Evolutionary conservation across 2,113 vertebrate genomes (phyloP), one percentile per base, ranked within the genome.

Genomic region (Neotoma lepida): DNA sequence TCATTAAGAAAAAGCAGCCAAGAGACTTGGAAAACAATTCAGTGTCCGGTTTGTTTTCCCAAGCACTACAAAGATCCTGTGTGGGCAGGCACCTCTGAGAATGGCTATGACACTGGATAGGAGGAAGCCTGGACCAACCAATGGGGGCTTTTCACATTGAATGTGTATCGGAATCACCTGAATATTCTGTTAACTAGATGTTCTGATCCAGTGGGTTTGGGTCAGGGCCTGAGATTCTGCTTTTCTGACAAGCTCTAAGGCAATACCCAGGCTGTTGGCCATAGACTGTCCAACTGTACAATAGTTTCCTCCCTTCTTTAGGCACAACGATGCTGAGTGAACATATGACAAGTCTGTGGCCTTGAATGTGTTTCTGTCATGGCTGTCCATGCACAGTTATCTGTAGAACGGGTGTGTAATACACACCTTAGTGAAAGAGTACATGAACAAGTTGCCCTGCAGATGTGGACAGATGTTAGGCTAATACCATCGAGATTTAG

Each of bases 1-100:
- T 84, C 89, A 76, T 46, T 58, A 89, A 91, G 90, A 39, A 61
- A 91, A 92, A 56, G n/a, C n/a, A 93, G 89, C 88, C 93, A 78
- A 82, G 94, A 91, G 82, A 86, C 87, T 96, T 90, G 63, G 58
- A 35, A 95, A 94, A 1, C 78, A 86, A 84, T 70, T 71, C 26
- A 61, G 35, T 28, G 54, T 54, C 51, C 28, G 15, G 74, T 66
- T 86, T 87, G 70, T 74, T 41, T 77, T 89, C 70, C 76, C 26
- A 14, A 90, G 94, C 94, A 41, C 90, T 78, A 20, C 49, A 68
- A 86, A 96, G 77, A 73, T 76, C 64, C 68, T 73, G 56, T 68
- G 78, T 46, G 20, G 20, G 33, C 56, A 94, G 86, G 78, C 4
- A 44, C 14, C 70, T 46, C 41, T 7, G 82, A 64, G 66, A 76